phyloP scores from a whole-genome alignment of 2,888 invertebrate genomes.

The Tupiocoris notatus region DNA sequence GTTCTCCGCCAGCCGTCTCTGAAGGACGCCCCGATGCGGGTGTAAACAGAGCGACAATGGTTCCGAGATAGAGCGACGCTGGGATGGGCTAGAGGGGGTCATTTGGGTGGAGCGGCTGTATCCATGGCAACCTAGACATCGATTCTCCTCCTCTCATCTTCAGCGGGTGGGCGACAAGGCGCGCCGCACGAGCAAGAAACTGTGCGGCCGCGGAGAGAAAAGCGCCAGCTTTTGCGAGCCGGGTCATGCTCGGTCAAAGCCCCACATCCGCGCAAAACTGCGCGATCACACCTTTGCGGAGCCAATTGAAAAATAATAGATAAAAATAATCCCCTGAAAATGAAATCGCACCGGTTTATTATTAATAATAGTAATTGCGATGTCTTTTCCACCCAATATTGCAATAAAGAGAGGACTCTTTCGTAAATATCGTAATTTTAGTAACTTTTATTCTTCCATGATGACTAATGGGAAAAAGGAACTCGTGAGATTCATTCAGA shows the following conservation, averaged over 20 bases:
- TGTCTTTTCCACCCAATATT: too few species aligned
- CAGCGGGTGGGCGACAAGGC: slow-evolving; percentile 9
- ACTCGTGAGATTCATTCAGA: too few species aligned
- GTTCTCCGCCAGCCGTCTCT: not conserved
- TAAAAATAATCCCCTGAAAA: not conserved
- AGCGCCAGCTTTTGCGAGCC: slow-evolving; percentile 23
- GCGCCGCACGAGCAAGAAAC: not conserved
- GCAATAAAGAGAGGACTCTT: too few species aligned
- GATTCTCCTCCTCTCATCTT: slow-evolving; percentile 33
- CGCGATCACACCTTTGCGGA: not conserved
- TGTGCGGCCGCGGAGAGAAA: not conserved
- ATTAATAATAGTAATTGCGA: too few species aligned
- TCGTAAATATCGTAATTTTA: too few species aligned
- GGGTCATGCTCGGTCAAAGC: slow-evolving; percentile 46
- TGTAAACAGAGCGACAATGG: slow-evolving; percentile 42
- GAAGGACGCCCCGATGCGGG: slow-evolving; percentile 11
- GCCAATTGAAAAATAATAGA: too few species aligned
- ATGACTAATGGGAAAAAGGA: too few species aligned
- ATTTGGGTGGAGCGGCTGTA: slow-evolving; percentile 33
- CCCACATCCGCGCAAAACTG: slow-evolving; percentile 25
- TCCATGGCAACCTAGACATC: slow-evolving; percentile 42
- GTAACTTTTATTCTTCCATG: too few species aligned
- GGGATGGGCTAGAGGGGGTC: not conserved
- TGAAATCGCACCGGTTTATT: too few species aligned
- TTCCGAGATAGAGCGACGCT: not conserved